phyloP scores from a whole-genome alignment of 2,888 invertebrate genomes.

The Invenusta paracnida region DNA sequence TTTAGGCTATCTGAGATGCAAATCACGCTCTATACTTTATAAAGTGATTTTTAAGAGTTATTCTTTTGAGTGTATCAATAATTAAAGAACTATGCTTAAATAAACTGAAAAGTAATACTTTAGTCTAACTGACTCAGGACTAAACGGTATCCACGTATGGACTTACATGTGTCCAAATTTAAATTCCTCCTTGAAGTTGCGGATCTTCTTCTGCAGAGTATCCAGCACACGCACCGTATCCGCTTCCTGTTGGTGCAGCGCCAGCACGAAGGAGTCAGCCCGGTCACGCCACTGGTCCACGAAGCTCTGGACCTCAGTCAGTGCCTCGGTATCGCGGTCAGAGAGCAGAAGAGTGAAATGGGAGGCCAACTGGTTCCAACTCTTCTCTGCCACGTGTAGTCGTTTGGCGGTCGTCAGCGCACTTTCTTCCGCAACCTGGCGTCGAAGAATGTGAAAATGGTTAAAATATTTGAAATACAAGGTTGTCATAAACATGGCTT shows the following conservation, averaged over 20 bases:
- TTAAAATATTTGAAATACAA: too few species aligned
- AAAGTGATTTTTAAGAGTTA: too few species aligned
- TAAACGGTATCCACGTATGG: too few species aligned
- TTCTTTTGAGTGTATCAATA: too few species aligned
- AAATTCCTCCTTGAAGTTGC: conserved; percentile 50
- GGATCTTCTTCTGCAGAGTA: conserved; percentile 53
- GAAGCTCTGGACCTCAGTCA: conserved; percentile 43
- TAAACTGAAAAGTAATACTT: too few species aligned
- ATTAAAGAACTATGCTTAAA: too few species aligned
- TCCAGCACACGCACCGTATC: conserved; percentile 52
- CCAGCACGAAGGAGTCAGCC: conserved; percentile 41
- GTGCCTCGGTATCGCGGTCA: conserved; percentile 55
- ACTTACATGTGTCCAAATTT: conserved; percentile 55
- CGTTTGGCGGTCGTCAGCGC: conserved; percentile 56
- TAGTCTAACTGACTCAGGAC: too few species aligned
- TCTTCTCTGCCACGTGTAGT: conserved; percentile 57
- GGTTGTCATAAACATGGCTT: too few species aligned
- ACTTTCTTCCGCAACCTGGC: conserved; percentile 59
- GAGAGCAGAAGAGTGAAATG: conserved; percentile 59
- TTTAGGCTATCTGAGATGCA: too few species aligned
- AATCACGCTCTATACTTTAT: too few species aligned
- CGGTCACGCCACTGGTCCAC: conserved; percentile 48
- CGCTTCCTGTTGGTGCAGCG: conserved; percentile 52
- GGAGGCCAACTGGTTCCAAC: conserved; percentile 58
- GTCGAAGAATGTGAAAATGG: conserved; percentile 50